phyloP scores from a whole-genome alignment of 2,113 vertebrate genomes.

The Microcebus murinus region DNA sequence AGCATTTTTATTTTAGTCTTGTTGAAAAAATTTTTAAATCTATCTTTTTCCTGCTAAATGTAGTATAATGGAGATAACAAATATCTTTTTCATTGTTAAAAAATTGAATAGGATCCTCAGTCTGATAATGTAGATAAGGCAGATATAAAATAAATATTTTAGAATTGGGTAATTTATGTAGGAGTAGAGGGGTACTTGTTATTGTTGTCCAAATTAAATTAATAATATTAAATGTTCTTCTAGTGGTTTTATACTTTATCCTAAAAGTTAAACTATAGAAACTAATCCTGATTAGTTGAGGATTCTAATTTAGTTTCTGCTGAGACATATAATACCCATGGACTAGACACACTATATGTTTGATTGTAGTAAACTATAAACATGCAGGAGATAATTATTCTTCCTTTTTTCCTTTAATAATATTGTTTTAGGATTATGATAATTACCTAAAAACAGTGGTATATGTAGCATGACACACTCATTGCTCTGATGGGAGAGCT shows the following conservation, averaged over 20 bases:
- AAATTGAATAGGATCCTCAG: not conserved
- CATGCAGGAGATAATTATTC: not conserved
- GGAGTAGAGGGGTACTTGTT: not conserved
- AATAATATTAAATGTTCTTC: not conserved
- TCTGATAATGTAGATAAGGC: not conserved
- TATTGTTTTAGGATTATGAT: not conserved
- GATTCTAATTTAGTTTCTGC: not conserved
- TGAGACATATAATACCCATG: not conserved
- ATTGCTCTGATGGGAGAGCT: not conserved
- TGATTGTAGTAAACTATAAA: conserved; percentile 27
- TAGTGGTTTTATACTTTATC: not conserved
- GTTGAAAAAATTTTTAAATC: not conserved
- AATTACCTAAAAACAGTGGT: not conserved
- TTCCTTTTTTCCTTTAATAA: not conserved
- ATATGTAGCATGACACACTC: not conserved
- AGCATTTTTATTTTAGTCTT: conserved; percentile 39
- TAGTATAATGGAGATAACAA: not conserved
- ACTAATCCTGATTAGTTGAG: not conserved
- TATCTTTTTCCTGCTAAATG: conserved; percentile 25
- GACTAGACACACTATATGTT: not conserved
- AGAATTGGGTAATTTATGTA: not conserved
- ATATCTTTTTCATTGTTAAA: not conserved
- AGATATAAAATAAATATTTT: conserved; percentile 17
- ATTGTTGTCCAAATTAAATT: not conserved
- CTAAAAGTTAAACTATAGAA: not conserved